phyloP scores from a whole-genome alignment of 1,140 invertebrate species.

The Cotesia chilonis region DNA sequence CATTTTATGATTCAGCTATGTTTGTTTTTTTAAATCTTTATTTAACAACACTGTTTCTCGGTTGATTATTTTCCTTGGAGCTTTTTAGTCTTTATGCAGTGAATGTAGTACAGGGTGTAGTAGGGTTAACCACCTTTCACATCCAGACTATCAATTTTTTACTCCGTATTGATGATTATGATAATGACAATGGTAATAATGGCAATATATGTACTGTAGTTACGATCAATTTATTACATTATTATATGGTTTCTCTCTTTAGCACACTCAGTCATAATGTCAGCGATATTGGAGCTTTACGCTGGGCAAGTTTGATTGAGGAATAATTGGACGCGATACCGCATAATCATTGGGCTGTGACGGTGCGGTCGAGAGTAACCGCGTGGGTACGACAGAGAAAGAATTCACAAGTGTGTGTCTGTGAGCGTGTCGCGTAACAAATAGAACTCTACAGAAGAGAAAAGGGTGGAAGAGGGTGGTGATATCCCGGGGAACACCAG shows the following conservation, averaged over 20 bases:
- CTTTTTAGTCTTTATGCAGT: too few species aligned
- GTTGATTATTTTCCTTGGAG: too few species aligned
- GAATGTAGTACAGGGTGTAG: too few species aligned
- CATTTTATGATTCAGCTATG: too few species aligned
- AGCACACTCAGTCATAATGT: slow-evolving; percentile 8
- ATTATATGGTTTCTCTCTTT: slow-evolving; percentile 13
- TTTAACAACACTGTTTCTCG: too few species aligned
- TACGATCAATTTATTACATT: slow-evolving; percentile 1
- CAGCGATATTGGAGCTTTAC: slow-evolving; percentile 25
- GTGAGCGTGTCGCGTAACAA: neutral
- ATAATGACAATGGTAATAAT: neutral
- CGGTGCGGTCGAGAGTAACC: slow-evolving; percentile 13
- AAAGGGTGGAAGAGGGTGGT: too few species aligned
- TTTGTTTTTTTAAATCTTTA: too few species aligned
- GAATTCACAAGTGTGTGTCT: neutral
- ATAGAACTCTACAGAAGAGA: neutral
- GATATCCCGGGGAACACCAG: neutral
- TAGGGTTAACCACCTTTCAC: too few species aligned
- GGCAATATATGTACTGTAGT: neutral
- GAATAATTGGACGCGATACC: slow-evolving; percentile 39
- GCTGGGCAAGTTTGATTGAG: slow-evolving; percentile 38
- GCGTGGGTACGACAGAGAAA: neutral
- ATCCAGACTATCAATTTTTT: too few species aligned
- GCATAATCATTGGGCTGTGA: slow-evolving; percentile 38
- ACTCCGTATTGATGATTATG: too few species aligned